Base-by-base conservation (phyloP, 2,113 vertebrate genomes). In the Nannobrachium achirus region DNA sequence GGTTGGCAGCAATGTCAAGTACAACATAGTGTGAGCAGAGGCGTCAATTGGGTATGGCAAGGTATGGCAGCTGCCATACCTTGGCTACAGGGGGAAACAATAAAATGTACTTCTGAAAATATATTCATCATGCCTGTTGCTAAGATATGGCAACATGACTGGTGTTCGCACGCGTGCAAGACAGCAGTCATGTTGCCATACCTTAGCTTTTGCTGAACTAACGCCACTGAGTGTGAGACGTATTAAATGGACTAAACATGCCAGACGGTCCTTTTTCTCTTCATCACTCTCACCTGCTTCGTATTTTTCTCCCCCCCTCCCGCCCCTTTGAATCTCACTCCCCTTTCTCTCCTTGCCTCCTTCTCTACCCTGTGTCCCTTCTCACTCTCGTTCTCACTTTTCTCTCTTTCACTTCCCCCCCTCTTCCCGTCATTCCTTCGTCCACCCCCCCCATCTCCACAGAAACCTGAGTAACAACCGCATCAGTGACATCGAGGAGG, bases 381-480 rank as follows among this genome's bases (percentile, higher is more conserved):
- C 10, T 45, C 19, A 0, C 19, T 63, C 49, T 66, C 8, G 15
- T 7, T 56, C 20, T 52, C 14, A 48, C 41, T 41, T 10, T 7
- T 40, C 56, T 57, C 25, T 15, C 55, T 10, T n/a, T 14, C 11
- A 20, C 14, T 15, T 38, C 25, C 11, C 20, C 25, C 15, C 38
- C 25, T 20, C 18, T 2, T 45, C 11, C 14, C 7, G 56, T 0
- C 50, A 13, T 40, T 7, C 7, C 0, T 44, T 10, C 58, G 1
- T 18, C 59, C 20, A 41, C 10, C 38, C 20, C 53, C 20, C 56
- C 25, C 48, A 16, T 25, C 7, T 49, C n/a, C 51, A 56, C 87
- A 99, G 98, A 92, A 99, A 99, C 75, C 89, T 99, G 59, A 98
- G 97, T 87, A 99, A 98, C 82, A 99, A 99, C 82, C 98, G 98